These are phyloP conservation scores for Pseudochromis fuscus DNA, from an alignment of 2,797 vertebrate species.

Conservation along the genomic window DNA sequence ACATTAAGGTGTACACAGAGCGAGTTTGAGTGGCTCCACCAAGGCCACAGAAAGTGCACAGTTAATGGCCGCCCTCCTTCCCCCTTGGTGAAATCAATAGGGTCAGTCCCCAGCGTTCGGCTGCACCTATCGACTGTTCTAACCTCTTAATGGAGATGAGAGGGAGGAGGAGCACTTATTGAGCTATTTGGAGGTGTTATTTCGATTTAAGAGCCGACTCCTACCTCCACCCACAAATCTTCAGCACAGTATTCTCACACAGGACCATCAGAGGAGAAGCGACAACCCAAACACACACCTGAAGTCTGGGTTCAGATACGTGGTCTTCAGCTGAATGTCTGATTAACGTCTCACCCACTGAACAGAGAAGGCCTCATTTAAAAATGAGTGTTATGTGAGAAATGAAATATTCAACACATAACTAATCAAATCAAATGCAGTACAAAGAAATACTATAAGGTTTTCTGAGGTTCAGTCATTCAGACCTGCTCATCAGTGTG, in stretches of 20 bases:
- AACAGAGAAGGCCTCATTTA: too few relatives aligned
- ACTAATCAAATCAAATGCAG: too few relatives aligned
- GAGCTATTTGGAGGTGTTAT: slow-evolving; percentile 79
- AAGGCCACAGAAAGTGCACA: slow-evolving; percentile 62
- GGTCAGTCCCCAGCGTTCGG: slow-evolving; percentile 70
- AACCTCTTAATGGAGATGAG: slow-evolving; percentile 83
- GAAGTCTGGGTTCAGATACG: too few relatives aligned
- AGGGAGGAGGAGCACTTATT: slow-evolving; percentile 81
- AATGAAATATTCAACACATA: too few relatives aligned
- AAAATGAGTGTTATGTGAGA: too few relatives aligned
- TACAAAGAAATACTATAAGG: too few relatives aligned
- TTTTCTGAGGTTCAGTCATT: too few relatives aligned
- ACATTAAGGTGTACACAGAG: slow-evolving; percentile 14
- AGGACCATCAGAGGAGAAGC: slow-evolving; percentile 19
- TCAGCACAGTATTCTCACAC: slow-evolving; percentile 10
- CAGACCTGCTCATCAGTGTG: too few relatives aligned
- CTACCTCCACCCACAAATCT: slow-evolving; percentile 33
- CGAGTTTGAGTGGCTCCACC: slow-evolving; percentile 21
- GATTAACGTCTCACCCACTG: not conserved
- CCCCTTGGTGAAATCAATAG: slow-evolving; percentile 78
- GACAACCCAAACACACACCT: slow-evolving; percentile 3
- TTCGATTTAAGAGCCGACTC: slow-evolving; percentile 63
- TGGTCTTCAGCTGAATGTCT: not conserved
- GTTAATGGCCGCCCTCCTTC: slow-evolving; percentile 72
- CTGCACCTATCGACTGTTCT: slow-evolving; percentile 79